Base-by-base conservation (phyloP, 2,113 vertebrate genomes). In the Cranoglanis bouderius region DNA sequence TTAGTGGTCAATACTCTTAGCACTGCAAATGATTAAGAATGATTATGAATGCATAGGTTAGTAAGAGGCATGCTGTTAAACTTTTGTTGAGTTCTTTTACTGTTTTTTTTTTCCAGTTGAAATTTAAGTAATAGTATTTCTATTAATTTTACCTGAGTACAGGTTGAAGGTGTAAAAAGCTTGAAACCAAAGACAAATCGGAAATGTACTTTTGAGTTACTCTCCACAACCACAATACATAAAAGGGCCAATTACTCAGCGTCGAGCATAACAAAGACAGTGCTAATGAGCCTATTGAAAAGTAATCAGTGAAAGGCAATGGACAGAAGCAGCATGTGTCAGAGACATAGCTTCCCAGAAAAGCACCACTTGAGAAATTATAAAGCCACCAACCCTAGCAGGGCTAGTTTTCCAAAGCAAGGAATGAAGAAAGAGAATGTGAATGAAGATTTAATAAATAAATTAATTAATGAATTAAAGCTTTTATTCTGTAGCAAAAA, bases 311-410 rank as follows among this genome's bases (percentile, higher is more conserved):
- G 65, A 83, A 84, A 35, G 82, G 80, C 55, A 43, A 38, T 83
- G 83, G 86, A 57, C 57, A 43, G 53, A 89, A 65, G 87, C 86
- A 90, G 91, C 86, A 91, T 94, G 91, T 93, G 92, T 94, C 91
- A 94, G 91, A 93, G 92, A 93, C 91, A 93, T 87, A 91, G 91
- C 89, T 90, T 89, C 88, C 85, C 85, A 67, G 67, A 89, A 94
- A 92, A 90, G 10, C 88, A 87, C 88, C 53, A 35, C 88, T 81
- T 75, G 88, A 85, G 91, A 92, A 94, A 93, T 90, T 91, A 92
- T 90, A 91, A 92, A 91, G 92, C 90, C 82, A 82, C 85, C 77
- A 89, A 84, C 88, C 83, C 78, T 82, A 29, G 89, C 55, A 86
- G 38, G 59, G 55, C 75, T 75, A 53, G 51, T 86, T 74, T 46